These are phyloP conservation scores for Bos taurus DNA, from an alignment of 2,113 vertebrate species.

Conservation along the genomic window ARS-UCD2.0 NC_037337.1:29560501-29561000, in stretches of 20 bases:
- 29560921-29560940: neutral
- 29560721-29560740: neutral
- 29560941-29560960: neutral
- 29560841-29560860: neutral
- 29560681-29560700: neutral
- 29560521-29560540: neutral
- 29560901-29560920: slow-evolving; percentile 14
- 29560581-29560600: neutral
- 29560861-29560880: neutral
- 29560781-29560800: neutral
- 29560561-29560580: neutral
- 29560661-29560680: neutral
- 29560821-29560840: neutral
- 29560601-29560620: neutral
- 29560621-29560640: neutral
- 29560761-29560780: neutral
- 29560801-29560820: neutral
- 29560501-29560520: neutral
- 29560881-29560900: neutral
- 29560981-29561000: neutral
- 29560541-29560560: neutral
- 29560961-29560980: neutral
- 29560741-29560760: neutral
- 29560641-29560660: neutral
- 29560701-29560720: neutral